Evolutionary conservation across 2,113 vertebrate species (phyloP).

Genomic region (Daubentonia madagascariensis): DNA sequence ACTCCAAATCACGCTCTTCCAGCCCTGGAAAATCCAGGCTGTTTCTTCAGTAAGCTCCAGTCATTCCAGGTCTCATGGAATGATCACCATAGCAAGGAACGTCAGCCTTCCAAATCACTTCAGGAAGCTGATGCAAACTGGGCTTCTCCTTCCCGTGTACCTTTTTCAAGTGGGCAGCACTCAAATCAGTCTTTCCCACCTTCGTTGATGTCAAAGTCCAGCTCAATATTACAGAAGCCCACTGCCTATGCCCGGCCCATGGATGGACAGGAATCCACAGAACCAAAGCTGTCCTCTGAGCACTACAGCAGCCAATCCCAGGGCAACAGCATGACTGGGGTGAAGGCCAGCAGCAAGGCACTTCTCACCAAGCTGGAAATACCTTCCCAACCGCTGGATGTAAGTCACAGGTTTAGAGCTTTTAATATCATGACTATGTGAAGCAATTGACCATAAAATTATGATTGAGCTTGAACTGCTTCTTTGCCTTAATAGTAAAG

Average conservation of each 20-base stretch:
- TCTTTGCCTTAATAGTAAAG: constrained; percentile 3
- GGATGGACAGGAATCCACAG: constrained; percentile 81
- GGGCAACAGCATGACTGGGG: constrained; percentile 88
- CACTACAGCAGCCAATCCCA: constrained; percentile 90
- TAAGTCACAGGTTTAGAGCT: constrained; percentile 74
- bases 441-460: not conserved
- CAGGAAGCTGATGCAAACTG: constrained; percentile 93
- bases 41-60: constrained; percentile 89
- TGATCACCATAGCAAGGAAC: constrained; percentile 93
- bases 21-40: constrained; percentile 87
- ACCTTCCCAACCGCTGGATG: constrained; percentile 93
- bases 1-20: constrained; percentile 90
- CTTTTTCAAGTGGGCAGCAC: constrained; percentile 92
- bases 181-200: constrained; percentile 93
- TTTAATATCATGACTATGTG: not conserved
- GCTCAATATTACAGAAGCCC: constrained; percentile 71
- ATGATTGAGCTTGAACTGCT: not conserved
- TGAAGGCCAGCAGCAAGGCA: constrained; percentile 93
- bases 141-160: constrained; percentile 94
- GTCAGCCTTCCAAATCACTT: constrained; percentile 93
- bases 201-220: constrained; percentile 94
- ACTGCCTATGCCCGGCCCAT: not conserved
- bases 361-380: constrained; percentile 96
- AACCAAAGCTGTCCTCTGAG: constrained; percentile 93
- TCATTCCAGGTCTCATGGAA: constrained; percentile 87